A percentile compares a stretch with the other conserved stretches of the same genome.
Evolutionary conservation across 2,888 invertebrate species (phyloP).

Genomic region (Lysandra coridon): DNA sequence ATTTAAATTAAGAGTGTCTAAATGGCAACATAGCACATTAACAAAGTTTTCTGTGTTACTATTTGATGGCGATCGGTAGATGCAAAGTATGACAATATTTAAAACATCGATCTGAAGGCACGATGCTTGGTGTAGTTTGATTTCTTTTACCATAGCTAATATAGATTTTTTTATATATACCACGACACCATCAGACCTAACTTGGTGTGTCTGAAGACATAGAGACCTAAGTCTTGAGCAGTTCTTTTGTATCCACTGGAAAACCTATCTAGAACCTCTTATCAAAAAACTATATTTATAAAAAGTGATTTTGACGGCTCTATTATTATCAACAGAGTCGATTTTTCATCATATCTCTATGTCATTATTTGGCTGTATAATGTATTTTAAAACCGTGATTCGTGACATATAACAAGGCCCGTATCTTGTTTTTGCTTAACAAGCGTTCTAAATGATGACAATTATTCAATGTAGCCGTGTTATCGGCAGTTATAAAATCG

Average conservation of each 20-base stretch:
- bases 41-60: no score
- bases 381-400: slow-evolving; percentile 33
- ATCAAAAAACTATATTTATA: no score
- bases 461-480: slow-evolving; percentile 76
- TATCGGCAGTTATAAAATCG: slow-evolving; percentile 76
- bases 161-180: no score
- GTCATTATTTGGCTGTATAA: background rate
- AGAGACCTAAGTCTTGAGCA: background rate
- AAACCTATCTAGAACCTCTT: background rate
- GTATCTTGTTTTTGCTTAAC: slow-evolving; percentile 72
- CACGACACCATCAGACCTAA: background rate
- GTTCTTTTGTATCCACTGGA: background rate
- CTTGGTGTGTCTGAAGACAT: background rate
- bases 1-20: no score
- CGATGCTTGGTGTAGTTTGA: no score
- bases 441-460: slow-evolving; percentile 75
- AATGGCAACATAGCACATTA: no score
- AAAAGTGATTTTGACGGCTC: background rate
- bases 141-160: no score
- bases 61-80: no score
- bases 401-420: slow-evolving; percentile 62
- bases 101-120: no score
- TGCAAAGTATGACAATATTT: no score
- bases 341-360: background rate
- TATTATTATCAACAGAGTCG: background rate